phyloP scores from a whole-genome alignment of 2,113 vertebrate genomes.

The Martes martes region DNA sequence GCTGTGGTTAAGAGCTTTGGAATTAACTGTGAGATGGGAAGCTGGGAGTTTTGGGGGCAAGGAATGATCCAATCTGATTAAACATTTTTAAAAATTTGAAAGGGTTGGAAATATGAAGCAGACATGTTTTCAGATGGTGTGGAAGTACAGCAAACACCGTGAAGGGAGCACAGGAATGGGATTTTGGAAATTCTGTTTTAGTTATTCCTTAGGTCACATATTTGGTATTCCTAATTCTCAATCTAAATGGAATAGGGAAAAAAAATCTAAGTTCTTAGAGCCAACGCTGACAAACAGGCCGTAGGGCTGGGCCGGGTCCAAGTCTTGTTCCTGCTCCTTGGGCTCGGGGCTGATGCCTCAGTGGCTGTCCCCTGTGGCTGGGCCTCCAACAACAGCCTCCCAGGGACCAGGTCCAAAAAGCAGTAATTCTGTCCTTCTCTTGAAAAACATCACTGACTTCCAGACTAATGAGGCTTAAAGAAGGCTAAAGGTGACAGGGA shows the following conservation, averaged over 20 bases:
- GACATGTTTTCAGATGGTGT: background rate
- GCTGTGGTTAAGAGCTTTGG: background rate
- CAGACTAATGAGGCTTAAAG: background rate
- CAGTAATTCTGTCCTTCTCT: background rate
- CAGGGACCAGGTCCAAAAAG: background rate
- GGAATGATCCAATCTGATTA: background rate
- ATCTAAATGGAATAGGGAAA: background rate
- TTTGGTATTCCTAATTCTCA: slow-evolving; percentile 13
- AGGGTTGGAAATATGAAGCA: background rate
- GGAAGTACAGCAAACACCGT: background rate
- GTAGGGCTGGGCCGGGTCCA: background rate
- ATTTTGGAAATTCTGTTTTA: slow-evolving; percentile 15
- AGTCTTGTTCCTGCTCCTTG: background rate
- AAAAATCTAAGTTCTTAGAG: background rate
- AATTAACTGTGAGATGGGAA: background rate
- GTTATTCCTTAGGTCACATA: background rate
- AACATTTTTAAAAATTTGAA: background rate
- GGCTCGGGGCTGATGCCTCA: background rate
- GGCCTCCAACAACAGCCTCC: background rate
- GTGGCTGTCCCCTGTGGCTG: background rate
- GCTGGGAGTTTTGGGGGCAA: background rate
- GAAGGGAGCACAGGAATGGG: background rate
- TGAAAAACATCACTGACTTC: slow-evolving; percentile 12
- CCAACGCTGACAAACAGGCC: background rate
- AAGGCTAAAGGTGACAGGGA: background rate